Evolutionary conservation across 2,888 invertebrate species (phyloP).

Genomic region (Amiota mariae): DNA sequence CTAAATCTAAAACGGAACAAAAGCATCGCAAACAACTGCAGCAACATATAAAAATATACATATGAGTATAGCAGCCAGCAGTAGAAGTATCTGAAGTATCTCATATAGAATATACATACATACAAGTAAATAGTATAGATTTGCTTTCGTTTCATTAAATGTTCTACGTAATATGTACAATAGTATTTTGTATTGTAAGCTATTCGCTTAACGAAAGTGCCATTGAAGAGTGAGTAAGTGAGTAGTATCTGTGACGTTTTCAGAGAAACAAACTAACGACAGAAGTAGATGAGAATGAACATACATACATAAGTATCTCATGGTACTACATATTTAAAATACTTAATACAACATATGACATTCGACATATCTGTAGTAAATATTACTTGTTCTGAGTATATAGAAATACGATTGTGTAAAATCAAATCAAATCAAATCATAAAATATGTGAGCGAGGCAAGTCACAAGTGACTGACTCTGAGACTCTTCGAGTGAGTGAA

Average conservation of each 20-base stretch:
- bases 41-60: constrained; percentile 17
- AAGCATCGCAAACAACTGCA: no score
- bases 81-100: constrained; percentile 35
- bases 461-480: no score
- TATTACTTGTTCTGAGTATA: no score
- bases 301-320: background rate
- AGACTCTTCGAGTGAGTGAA: no score
- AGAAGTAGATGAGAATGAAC: background rate
- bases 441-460: no score
- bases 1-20: background rate
- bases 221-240: constrained; percentile 8
- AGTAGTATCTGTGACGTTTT: no score
- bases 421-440: no score
- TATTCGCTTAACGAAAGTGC: constrained; percentile 17
- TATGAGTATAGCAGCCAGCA: constrained; percentile 32
- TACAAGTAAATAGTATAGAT: constrained; percentile 42
- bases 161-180: no score
- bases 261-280: background rate
- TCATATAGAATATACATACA: constrained; percentile 46
- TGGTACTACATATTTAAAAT: no score
- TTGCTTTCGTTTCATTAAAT: constrained; percentile 4
- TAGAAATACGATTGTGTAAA: no score
- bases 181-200: background rate
- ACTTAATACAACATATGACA: no score
- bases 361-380: no score